Evolutionary conservation across 1,140 invertebrate species (phyloP).

Genomic region (Galleria mellonella): DNA sequence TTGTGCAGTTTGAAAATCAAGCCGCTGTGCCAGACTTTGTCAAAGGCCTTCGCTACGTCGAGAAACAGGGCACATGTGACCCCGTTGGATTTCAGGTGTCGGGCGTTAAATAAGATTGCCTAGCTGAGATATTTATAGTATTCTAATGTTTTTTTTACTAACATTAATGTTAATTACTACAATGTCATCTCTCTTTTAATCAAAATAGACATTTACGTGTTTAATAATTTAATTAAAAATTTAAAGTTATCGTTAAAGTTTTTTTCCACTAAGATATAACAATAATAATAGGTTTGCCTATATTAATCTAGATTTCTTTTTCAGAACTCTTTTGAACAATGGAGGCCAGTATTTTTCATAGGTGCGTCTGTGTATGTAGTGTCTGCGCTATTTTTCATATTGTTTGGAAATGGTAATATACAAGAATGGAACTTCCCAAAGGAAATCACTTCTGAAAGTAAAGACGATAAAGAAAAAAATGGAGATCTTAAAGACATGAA

Average conservation of each 20-base stretch:
- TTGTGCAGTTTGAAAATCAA: no score
- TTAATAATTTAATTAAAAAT: no score
- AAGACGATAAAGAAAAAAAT: slow-evolving; percentile 33
- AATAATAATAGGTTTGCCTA: neutral
- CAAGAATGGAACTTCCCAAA: slow-evolving; percentile 78
- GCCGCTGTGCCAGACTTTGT: no score
- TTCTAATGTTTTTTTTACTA: slow-evolving; percentile 9
- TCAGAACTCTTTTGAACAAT: slow-evolving; percentile 84
- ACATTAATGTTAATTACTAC: no score
- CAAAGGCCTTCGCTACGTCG: no score
- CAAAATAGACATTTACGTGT: no score
- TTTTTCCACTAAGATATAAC: no score
- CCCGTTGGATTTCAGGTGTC: no score
- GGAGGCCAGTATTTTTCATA: slow-evolving; percentile 86
- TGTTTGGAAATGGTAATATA: slow-evolving; percentile 79
- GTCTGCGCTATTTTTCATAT: slow-evolving; percentile 80
- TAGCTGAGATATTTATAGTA: neutral
- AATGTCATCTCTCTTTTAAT: no score
- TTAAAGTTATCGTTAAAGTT: no score
- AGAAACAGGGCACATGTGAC: no score
- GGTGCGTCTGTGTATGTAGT: slow-evolving; percentile 81
- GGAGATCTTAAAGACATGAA: slow-evolving; percentile 43
- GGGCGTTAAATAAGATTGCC: no score
- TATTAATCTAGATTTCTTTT: slow-evolving; percentile 15
- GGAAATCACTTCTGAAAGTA: slow-evolving; percentile 20